These are phyloP conservation scores for Meles meles DNA, from an alignment of 2,113 vertebrate genomes.

Conservation along the genomic window DNA sequence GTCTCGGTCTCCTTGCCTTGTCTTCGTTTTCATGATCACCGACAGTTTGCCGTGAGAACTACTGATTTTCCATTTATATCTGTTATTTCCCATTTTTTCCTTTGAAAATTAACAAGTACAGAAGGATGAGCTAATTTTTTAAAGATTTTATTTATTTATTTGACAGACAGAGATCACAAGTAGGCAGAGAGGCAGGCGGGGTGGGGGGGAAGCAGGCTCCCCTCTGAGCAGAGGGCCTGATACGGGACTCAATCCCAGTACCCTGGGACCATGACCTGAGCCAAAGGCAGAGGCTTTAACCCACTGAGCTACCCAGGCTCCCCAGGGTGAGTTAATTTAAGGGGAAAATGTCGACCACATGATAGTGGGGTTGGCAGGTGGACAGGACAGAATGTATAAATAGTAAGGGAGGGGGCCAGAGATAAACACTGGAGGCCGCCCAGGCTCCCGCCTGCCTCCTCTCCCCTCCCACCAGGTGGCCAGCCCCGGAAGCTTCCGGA, in stretches of 20 bases:
- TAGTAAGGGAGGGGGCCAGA: neutral
- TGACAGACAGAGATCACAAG: too few relatives aligned
- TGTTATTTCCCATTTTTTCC: neutral
- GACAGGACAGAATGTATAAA: neutral
- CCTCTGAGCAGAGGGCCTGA: too few relatives aligned
- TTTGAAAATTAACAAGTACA: neutral
- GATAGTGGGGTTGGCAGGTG: fast-evolving
- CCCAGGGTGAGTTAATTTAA: neutral
- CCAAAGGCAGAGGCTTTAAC: too few relatives aligned
- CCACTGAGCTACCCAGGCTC: too few relatives aligned
- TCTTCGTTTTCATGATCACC: neutral
- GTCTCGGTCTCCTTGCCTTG: neutral
- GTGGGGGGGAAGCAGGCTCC: too few relatives aligned
- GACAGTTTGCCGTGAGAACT: neutral
- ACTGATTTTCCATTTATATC: neutral
- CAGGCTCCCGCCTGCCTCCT: neutral
- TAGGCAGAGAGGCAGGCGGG: too few relatives aligned
- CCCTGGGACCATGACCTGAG: too few relatives aligned
- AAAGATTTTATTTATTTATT: too few relatives aligned
- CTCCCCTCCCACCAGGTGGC: neutral
- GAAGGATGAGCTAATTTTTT: neutral
- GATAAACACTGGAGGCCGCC: neutral
- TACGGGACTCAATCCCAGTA: too few relatives aligned
- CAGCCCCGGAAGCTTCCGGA: neutral
- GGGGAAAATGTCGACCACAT: neutral